Percentiles rank a stretch among this genome's conserved stretches.
Conservation (phyloP, 2,113 vertebrate species). For the rabbit (Oryctolagus cuniculus) region DNA sequence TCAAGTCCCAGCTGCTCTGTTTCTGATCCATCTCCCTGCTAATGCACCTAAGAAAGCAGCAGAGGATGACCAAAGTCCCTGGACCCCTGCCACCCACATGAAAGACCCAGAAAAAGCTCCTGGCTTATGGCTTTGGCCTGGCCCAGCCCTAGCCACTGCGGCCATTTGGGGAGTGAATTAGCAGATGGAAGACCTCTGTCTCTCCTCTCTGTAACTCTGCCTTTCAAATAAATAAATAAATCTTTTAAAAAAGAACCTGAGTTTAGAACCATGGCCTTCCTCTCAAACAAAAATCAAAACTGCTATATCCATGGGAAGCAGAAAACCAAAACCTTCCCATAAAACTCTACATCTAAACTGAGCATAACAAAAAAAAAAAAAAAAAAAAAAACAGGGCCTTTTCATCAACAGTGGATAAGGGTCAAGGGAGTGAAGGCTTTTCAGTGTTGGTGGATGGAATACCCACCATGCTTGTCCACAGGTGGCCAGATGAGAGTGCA, state of each 20-base stretch:
- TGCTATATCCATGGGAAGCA: not conserved
- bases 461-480: not conserved
- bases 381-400: conserved; percentile 13
- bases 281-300: conserved; percentile 35
- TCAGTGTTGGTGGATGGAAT: not conserved
- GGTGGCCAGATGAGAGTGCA: not conserved
- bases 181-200: no score
- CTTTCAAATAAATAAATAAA: no score
- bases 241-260: not conserved
- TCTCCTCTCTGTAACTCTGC: no score
- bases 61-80: no score
- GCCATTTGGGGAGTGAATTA: no score
- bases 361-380: conserved; percentile 40
- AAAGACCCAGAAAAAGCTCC: no score
- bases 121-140: no score
- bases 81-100: no score
- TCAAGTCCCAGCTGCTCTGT: no score
- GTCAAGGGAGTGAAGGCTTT: not conserved
- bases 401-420: not conserved
- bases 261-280: not conserved
- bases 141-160: no score
- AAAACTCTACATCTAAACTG: not conserved
- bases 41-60: no score
- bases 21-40: no score
- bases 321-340: conserved; percentile 12